Conservation (phyloP, 2,797 vertebrate genomes). For the Halcyon badia region DNA sequence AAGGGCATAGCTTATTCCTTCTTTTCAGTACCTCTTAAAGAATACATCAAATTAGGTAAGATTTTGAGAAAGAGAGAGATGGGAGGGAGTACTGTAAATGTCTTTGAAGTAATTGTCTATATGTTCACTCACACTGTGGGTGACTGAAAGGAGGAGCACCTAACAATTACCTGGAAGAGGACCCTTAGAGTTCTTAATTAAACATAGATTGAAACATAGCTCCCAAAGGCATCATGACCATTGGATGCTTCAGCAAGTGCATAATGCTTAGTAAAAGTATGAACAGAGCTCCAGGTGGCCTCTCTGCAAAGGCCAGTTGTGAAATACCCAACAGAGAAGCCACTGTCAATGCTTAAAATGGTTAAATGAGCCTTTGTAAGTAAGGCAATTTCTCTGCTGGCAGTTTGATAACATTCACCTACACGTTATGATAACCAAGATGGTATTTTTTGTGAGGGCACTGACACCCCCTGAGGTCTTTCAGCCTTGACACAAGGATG, state of each 20-base stretch:
- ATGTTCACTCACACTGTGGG: not conserved
- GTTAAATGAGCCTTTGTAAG: not conserved
- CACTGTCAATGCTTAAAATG: not conserved
- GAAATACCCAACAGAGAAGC: not conserved
- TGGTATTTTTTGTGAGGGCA: not conserved
- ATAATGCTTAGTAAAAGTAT: not conserved
- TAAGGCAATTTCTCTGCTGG: not conserved
- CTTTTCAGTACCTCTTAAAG: not conserved
- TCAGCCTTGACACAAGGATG: not conserved
- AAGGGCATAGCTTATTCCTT: not conserved
- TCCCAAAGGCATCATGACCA: not conserved
- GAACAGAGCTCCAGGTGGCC: not conserved
- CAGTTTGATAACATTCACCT: not conserved
- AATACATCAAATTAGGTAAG: not conserved
- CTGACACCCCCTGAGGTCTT: not conserved
- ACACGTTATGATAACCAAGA: not conserved
- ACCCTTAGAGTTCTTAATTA: not conserved
- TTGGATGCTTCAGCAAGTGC: not conserved
- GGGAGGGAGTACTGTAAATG: not conserved
- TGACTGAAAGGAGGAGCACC: not conserved
- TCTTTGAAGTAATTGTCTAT: not conserved
- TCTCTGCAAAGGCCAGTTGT: not conserved
- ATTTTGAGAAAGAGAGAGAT: not conserved
- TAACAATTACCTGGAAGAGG: constrained; percentile 1
- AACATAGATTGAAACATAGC: not conserved